Evolutionary conservation across 1,140 invertebrate genomes (phyloP).

Genomic region (Danaus plexippus): DNA sequence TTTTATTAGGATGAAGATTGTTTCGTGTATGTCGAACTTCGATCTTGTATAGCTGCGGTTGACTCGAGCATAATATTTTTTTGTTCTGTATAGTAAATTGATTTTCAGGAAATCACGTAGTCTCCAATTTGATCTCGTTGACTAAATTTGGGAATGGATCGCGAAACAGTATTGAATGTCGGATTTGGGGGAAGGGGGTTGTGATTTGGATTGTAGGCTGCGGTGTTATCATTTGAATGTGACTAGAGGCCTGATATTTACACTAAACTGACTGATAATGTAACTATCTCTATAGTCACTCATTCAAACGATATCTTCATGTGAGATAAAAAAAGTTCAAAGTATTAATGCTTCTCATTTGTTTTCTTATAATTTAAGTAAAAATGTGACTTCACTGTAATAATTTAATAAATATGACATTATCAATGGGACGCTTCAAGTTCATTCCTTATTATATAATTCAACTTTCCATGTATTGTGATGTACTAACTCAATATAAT

Average conservation of each 20-base stretch:
- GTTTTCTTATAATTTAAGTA: slow-evolving; percentile 11
- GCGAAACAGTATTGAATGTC: slow-evolving; percentile 6
- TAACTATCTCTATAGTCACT: slow-evolving; percentile 1
- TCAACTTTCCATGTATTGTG: slow-evolving; percentile 41
- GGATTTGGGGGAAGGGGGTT: slow-evolving; percentile 1
- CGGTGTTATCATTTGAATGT: slow-evolving; percentile 3
- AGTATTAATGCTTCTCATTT: background rate
- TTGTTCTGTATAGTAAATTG: no score
- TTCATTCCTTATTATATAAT: slow-evolving; percentile 44
- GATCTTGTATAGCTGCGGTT: no score
- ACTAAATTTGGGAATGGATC: no score
- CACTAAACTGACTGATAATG: background rate
- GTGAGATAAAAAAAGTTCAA: no score
- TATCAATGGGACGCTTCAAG: slow-evolving; percentile 20
- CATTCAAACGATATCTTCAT: background rate
- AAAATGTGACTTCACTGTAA: slow-evolving; percentile 3
- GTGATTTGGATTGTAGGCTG: slow-evolving; percentile 3
- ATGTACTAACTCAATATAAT: slow-evolving; percentile 32
- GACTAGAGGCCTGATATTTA: slow-evolving; percentile 2
- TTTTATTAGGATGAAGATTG: no score
- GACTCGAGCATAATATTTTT: no score
- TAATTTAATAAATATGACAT: slow-evolving; percentile 13
- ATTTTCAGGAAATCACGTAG: no score
- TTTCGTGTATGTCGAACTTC: no score
- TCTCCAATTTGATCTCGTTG: no score